phyloP scores from a whole-genome alignment of 2,113 vertebrate genomes.

The Podocnemis expansa region DNA sequence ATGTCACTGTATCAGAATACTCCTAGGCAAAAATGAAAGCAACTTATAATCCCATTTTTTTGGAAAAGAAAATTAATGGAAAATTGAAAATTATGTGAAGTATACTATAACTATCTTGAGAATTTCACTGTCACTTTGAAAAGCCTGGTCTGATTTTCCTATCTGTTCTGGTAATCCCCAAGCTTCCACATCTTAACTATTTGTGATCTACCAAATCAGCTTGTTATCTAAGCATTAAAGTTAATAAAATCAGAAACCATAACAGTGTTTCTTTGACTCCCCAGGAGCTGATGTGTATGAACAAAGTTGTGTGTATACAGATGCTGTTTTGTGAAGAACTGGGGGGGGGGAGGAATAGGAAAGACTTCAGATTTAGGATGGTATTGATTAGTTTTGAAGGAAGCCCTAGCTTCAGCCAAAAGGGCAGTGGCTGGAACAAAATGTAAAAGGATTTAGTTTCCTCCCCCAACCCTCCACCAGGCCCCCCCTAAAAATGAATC shows the following conservation, averaged over 20 bases:
- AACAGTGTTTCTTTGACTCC: not conserved
- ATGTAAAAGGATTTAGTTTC: not conserved
- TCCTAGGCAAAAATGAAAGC: not conserved
- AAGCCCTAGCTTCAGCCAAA: not conserved
- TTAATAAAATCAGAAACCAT: not conserved
- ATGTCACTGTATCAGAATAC: not conserved
- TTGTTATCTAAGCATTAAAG: not conserved
- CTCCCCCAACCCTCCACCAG: not conserved
- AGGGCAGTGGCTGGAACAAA: not conserved
- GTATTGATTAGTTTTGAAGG: not conserved
- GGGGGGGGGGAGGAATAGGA: not conserved
- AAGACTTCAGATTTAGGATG: not conserved
- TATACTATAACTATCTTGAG: not conserved
- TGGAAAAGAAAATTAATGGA: not conserved
- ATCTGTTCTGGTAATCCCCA: not conserved
- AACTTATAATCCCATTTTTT: not conserved
- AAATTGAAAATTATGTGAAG: not conserved
- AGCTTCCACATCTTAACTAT: not conserved
- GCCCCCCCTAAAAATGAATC: not conserved
- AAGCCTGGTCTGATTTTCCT: conserved; percentile 4
- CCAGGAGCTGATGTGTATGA: not conserved
- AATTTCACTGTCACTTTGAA: not conserved
- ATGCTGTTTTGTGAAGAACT: not conserved
- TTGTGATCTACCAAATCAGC: not conserved
- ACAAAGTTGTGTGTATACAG: not conserved